Base-by-base conservation (phyloP, 2,113 vertebrate genomes). In the Gobiocypris rarus region DNA sequence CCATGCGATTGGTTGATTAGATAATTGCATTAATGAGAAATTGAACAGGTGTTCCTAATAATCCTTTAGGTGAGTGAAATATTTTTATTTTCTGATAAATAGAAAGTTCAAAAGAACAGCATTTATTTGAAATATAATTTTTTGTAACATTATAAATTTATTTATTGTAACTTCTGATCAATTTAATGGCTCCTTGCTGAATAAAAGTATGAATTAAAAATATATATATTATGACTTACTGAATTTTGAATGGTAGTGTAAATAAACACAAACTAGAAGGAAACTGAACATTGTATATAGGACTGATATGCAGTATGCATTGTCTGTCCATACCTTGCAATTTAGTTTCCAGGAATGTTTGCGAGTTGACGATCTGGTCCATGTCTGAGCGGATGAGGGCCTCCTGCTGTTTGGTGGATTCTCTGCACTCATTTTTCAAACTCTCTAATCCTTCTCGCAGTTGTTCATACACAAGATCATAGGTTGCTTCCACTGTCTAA, bases 291-390 rank as follows among this genome's bases (percentile, higher is more conserved):
- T 19, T 56, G 7, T 11, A 74, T 54, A 19, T 31, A 17, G 15
- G 26, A 1, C 26, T 14, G 28, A 65, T 65, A 65, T 1, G 0
- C 58, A 26, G 22, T 38, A 61, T 48, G 34, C 10, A 31, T 38
- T 15, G 73, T 74, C 91, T 91, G 86, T 24, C 2, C 8, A 13
- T 86, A 98, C 97, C 96, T 96, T 92, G 94, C 85, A 98, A 94
- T 92, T 98, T 98, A 75, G 95, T 93, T 87, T 92, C 93, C 90
- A 98, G 92, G 85, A 96, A 97, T 83, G 92, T 89, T 77, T 95
- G 95, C n/a, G 96, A 98, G 86, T 91, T 94, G 85, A 95, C 84
- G 45, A 98, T 97, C 91, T 98, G 96, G 92, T 98, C 97, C 95
- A 97, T 95, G 87, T 98, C 93, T 0, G 97, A 96, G 79, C 96